Percentiles rank a stretch among this genome's conserved stretches.
Conservation (phyloP, 2,888 invertebrate genomes). For the Lycophotia porphyrea region DNA sequence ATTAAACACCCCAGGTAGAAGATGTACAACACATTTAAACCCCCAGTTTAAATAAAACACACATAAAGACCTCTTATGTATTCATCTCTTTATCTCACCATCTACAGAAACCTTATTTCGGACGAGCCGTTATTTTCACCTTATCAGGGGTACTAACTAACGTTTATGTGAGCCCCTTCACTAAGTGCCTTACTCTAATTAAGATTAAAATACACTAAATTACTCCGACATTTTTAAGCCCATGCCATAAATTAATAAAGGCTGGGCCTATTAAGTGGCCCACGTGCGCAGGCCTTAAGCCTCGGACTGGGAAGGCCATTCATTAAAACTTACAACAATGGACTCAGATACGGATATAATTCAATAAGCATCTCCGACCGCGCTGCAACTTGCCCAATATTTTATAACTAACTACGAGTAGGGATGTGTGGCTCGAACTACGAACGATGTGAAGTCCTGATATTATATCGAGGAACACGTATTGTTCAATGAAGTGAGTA, state of each 20-base stretch:
- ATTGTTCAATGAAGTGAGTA: no score
- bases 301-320: constrained; percentile 74
- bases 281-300: constrained; percentile 67
- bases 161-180: constrained; percentile 43
- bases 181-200: constrained; percentile 57
- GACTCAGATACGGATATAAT: constrained; percentile 83
- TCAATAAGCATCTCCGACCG: constrained; percentile 81
- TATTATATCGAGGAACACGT: constrained; percentile 1
- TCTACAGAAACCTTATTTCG: constrained; percentile 53
- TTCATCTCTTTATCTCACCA: constrained; percentile 53
- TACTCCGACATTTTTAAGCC: constrained; percentile 68
- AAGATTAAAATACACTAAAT: constrained; percentile 74
- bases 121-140: constrained; percentile 44
- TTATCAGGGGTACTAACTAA: constrained; percentile 49
- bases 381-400: constrained; percentile 62
- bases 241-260: constrained; percentile 68
- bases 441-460: constrained; percentile 19
- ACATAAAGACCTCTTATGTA: constrained; percentile 34
- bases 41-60: constrained; percentile 35
- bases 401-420: constrained; percentile 63
- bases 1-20: constrained; percentile 14
- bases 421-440: constrained; percentile 52
- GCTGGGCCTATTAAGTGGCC: constrained; percentile 69
- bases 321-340: constrained; percentile 87
- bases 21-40: constrained; percentile 13